These are phyloP conservation scores for Theristicus caerulescens DNA, from an alignment of 2,113 vertebrate genomes.

Conservation along the genomic window DNA sequence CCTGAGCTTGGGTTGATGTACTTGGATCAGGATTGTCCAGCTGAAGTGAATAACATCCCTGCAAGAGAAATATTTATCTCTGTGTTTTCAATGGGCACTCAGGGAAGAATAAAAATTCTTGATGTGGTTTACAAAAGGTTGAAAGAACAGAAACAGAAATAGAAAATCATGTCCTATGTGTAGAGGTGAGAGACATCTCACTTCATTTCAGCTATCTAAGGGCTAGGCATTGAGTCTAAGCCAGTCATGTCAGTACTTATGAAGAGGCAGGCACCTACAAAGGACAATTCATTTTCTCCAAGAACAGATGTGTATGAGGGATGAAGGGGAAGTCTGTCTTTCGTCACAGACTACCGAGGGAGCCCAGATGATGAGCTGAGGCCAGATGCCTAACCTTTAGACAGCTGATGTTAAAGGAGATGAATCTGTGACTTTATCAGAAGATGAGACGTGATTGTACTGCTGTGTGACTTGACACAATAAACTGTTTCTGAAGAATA, in stretches of 20 bases:
- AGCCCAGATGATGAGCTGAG: conserved; percentile 23
- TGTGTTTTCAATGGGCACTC: neutral
- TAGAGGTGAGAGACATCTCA: neutral
- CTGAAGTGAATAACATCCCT: neutral
- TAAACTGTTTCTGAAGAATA: conserved; percentile 11
- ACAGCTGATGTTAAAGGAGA: conserved; percentile 46
- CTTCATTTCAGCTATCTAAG: neutral
- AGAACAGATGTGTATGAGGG: conserved; percentile 14
- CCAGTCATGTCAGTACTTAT: neutral
- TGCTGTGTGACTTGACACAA: conserved; percentile 4
- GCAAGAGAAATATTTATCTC: neutral
- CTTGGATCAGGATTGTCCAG: neutral
- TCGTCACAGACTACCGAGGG: conserved; percentile 25
- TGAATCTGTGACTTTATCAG: conserved; percentile 57
- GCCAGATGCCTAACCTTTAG: conserved; percentile 33
- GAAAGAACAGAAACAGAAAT: neutral
- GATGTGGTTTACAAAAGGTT: neutral
- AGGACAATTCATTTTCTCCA: conserved; percentile 30
- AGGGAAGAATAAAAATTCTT: neutral
- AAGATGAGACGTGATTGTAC: neutral
- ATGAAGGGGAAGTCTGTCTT: conserved; percentile 51
- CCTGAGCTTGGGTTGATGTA: neutral
- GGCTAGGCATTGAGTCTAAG: neutral
- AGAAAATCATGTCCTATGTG: neutral
- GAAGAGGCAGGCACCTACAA: neutral